Evolutionary conservation across 2,888 invertebrate species (phyloP).

Genomic region (Melanostoma scalare): DNA sequence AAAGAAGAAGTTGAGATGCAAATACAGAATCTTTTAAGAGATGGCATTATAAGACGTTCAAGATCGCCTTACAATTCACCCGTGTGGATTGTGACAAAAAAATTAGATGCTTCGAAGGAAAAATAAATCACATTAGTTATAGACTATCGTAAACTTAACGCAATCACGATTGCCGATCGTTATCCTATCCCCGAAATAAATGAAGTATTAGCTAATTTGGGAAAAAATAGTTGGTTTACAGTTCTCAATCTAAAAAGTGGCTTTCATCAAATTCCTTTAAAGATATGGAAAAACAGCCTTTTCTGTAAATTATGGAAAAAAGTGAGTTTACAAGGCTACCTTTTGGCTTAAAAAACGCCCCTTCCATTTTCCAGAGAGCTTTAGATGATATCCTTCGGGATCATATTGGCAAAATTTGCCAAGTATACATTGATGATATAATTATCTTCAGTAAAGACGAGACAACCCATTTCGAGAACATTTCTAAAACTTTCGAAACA

Average conservation of each 20-base stretch:
- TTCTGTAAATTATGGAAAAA: slow-evolving; percentile 37
- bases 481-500: slow-evolving; percentile 25
- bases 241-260: slow-evolving; percentile 17
- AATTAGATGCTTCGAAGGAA: slow-evolving; percentile 8
- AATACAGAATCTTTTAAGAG: slow-evolving; percentile 24
- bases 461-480: too few relatives aligned
- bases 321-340: slow-evolving; percentile 4
- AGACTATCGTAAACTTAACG: slow-evolving; percentile 46
- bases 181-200: slow-evolving; percentile 35
- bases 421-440: slow-evolving; percentile 29
- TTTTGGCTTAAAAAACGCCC: background rate
- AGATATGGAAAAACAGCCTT: slow-evolving; percentile 45
- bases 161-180: slow-evolving; percentile 36
- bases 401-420: too few relatives aligned
- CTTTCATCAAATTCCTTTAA: slow-evolving; percentile 41
- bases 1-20: slow-evolving; percentile 32
- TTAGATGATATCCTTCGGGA: too few relatives aligned
- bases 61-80: background rate
- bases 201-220: too few relatives aligned
- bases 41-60: slow-evolving; percentile 37
- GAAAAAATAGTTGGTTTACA: too few relatives aligned
- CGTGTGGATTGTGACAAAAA: too few relatives aligned
- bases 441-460: slow-evolving; percentile 27
- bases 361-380: too few relatives aligned
- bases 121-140: slow-evolving; percentile 44